phyloP scores from a whole-genome alignment of 1,140 invertebrate genomes.

The Hycleus phaleratus region DNA sequence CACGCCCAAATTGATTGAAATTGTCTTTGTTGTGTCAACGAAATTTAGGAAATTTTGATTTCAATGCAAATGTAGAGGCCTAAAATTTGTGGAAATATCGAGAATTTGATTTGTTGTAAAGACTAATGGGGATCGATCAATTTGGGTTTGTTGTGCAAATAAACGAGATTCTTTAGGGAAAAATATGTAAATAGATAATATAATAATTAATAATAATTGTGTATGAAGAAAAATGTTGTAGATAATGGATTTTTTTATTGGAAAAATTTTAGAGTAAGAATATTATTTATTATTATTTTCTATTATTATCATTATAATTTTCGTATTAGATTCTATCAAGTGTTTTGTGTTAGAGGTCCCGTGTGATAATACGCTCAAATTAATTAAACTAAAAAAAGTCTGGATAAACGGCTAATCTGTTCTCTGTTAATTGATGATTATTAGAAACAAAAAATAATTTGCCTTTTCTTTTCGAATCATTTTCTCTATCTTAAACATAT shows the following conservation, averaged over 20 bases:
- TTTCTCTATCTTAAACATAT: not conserved
- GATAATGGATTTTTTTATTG: slow-evolving; percentile 36
- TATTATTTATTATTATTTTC: slow-evolving; percentile 20
- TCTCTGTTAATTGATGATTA: slow-evolving; percentile 8
- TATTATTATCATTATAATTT: not conserved
- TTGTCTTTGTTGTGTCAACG: slow-evolving; percentile 3
- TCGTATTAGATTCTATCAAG: not conserved
- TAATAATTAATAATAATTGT: slow-evolving; percentile 14
- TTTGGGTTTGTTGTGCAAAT: not conserved
- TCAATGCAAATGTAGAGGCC: not conserved
- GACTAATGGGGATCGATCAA: slow-evolving; percentile 1
- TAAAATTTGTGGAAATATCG: not conserved
- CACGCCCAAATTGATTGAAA: too few species aligned
- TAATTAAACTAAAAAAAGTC: not conserved
- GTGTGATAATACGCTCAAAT: slow-evolving; percentile 37
- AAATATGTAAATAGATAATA: slow-evolving; percentile 24
- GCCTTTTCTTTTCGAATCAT: slow-evolving; percentile 7
- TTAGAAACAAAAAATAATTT: slow-evolving; percentile 2
- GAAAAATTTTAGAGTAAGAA: slow-evolving; percentile 22
- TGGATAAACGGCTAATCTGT: not conserved
- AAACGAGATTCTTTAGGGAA: slow-evolving; percentile 7
- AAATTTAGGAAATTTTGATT: not conserved
- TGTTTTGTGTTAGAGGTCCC: slow-evolving; percentile 30
- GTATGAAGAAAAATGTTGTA: slow-evolving; percentile 28
- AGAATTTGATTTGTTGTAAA: not conserved